Evolutionary conservation across 2,888 invertebrate species (phyloP).

Genomic region (Oscheius sp.): DNA sequence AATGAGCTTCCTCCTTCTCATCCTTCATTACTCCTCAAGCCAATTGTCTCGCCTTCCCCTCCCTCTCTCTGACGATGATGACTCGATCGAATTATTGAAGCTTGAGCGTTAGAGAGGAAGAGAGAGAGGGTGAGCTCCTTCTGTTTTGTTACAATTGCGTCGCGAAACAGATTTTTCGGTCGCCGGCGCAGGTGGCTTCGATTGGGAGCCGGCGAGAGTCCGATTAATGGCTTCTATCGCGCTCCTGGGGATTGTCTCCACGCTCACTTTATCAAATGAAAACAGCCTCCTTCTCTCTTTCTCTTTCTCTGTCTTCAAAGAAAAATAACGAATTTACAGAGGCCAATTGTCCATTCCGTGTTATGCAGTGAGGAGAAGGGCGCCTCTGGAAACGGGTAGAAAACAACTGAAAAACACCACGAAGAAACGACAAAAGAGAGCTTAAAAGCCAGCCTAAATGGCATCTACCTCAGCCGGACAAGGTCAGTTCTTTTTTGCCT

Average conservation of each 20-base stretch:
- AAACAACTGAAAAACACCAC: neutral
- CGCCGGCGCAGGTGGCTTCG: constrained; percentile 24
- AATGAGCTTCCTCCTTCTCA: no score
- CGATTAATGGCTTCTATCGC: constrained; percentile 23
- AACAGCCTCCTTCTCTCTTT: constrained; percentile 14
- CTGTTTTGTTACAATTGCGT: constrained; percentile 14
- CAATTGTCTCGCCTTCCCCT: no score
- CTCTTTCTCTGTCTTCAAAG: neutral
- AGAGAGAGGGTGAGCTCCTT: no score
- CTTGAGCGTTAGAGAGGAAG: no score
- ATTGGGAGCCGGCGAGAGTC: constrained; percentile 10
- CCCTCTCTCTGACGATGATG: no score
- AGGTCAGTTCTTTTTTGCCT: constrained; percentile 1
- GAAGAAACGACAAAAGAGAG: neutral
- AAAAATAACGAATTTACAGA: neutral
- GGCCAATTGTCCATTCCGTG: neutral
- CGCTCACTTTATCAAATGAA: no score
- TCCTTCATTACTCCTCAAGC: no score
- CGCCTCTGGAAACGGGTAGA: constrained; percentile 13
- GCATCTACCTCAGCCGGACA: constrained; percentile 41
- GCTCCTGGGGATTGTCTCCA: neutral
- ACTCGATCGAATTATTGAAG: no score
- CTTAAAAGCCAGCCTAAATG: constrained; percentile 29
- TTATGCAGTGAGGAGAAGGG: constrained; percentile 15
- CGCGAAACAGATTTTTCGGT: constrained; percentile 28